Percentiles rank a stretch among this genome's conserved stretches.
Evolutionary conservation across 2,113 vertebrate genomes (phyloP).

Genomic region (Heloderma charlesbogerti): DNA sequence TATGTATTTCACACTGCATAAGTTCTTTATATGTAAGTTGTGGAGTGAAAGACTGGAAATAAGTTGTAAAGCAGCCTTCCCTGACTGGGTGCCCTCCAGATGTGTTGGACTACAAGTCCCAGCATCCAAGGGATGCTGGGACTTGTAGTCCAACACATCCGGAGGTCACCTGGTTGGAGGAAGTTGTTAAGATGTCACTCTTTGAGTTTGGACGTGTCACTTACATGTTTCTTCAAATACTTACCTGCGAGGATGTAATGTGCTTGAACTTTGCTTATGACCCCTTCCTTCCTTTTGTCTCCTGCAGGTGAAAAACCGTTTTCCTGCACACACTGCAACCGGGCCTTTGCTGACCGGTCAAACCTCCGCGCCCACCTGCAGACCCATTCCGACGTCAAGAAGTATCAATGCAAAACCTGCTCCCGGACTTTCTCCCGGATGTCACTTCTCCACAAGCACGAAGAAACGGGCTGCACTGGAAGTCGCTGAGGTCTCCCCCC

Average conservation of each 20-base stretch:
- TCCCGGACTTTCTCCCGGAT: slow-evolving; percentile 97
- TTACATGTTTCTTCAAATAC: neutral
- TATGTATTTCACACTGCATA: neutral
- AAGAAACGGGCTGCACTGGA: slow-evolving; percentile 86
- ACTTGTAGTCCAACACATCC: too few relatives aligned
- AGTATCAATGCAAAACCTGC: slow-evolving; percentile 94
- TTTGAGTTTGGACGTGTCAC: neutral
- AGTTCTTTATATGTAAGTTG: neutral
- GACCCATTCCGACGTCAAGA: slow-evolving; percentile 98
- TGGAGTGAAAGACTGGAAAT: neutral
- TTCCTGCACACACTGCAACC: slow-evolving; percentile 94
- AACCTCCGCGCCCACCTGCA: slow-evolving; percentile 97
- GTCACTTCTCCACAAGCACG: slow-evolving; percentile 97
- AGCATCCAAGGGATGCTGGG: neutral
- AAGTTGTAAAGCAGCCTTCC: neutral
- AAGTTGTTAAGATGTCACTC: neutral
- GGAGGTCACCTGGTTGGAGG: too few relatives aligned
- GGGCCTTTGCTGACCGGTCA: slow-evolving; percentile 96
- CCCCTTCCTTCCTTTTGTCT: slow-evolving; percentile 60
- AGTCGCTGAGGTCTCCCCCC: slow-evolving; percentile 75
- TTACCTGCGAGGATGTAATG: slow-evolving; percentile 39
- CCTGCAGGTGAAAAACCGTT: slow-evolving; percentile 93
- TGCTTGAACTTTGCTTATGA: slow-evolving; percentile 56
- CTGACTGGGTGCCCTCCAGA: too few relatives aligned
- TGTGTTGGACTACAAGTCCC: neutral